A percentile compares a stretch with the other conserved stretches of the same genome.
phyloP scores from a whole-genome alignment of 2,797 vertebrate genomes.

The Lagodon rhomboides region DNA sequence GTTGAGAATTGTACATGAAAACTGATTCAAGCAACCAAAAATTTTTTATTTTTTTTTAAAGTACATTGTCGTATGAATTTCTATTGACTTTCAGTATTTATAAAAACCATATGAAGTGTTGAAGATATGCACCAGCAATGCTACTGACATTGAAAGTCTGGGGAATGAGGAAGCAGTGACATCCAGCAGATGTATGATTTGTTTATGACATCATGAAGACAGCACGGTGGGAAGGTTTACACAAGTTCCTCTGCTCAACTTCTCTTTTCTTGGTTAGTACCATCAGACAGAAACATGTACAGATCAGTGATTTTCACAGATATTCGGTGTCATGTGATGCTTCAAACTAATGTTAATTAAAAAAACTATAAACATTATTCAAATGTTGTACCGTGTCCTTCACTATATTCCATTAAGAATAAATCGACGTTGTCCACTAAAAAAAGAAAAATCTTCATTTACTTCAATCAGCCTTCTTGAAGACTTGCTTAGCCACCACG shows the following conservation, averaged over 20 bases:
- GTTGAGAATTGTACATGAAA: not conserved
- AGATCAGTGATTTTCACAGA: conserved; percentile 20
- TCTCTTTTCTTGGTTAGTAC: conserved; percentile 30
- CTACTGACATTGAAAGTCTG: not conserved
- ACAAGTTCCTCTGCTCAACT: conserved; percentile 22
- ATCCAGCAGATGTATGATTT: conserved; percentile 21
- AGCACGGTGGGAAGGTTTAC: conserved; percentile 56
- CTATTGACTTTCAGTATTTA: conserved; percentile 18
- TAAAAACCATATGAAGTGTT: conserved; percentile 17
- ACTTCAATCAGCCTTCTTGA: conserved; percentile 89
- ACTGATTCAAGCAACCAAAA: not conserved
- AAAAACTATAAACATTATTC: conserved; percentile 42
- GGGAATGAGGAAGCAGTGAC: conserved; percentile 9
- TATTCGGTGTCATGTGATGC: conserved; percentile 12
- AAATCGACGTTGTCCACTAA: conserved; percentile 3
- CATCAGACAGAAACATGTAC: conserved; percentile 24
- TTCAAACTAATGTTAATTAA: conserved; percentile 46
- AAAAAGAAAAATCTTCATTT: conserved; percentile 3
- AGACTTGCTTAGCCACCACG: conserved; percentile 91
- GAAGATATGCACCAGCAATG: not conserved
- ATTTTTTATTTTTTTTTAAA: not conserved
- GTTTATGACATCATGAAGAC: conserved; percentile 52
- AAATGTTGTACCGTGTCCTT: conserved; percentile 6
- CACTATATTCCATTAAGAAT: conserved; percentile 30
- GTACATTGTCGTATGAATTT: not conserved